Evolutionary conservation across 2,888 invertebrate species (phyloP).

Genomic region (Idaea biselata): DNA sequence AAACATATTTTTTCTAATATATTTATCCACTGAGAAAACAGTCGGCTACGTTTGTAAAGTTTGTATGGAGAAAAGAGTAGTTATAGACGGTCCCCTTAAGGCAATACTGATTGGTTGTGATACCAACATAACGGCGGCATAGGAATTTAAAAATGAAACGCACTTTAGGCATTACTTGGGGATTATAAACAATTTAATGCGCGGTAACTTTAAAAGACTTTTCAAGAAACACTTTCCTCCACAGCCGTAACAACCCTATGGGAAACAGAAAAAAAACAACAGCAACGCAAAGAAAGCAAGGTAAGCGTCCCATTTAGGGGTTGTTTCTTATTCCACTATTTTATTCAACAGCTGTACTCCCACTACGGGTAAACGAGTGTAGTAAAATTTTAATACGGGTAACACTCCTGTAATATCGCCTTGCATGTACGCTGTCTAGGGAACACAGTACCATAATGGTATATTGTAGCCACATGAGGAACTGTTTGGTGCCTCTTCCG

Average conservation of each 20-base stretch:
- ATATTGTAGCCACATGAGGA: background rate
- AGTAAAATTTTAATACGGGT: slow-evolving; percentile 30
- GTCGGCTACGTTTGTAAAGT: no score
- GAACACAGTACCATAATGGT: background rate
- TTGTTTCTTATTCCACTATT: slow-evolving; percentile 37
- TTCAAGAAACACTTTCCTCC: background rate
- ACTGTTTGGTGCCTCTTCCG: background rate
- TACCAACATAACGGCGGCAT: no score
- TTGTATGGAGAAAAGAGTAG: no score
- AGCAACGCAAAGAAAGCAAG: slow-evolving; percentile 16
- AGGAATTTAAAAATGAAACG: no score
- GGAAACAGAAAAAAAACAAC: slow-evolving; percentile 12
- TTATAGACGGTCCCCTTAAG: no score
- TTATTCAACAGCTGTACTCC: slow-evolving; percentile 39
- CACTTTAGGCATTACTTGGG: no score
- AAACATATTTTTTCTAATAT: no score
- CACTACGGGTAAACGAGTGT: slow-evolving; percentile 25
- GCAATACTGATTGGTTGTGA: no score
- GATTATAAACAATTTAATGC: no score
- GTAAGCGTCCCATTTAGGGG: slow-evolving; percentile 28
- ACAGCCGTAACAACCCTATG: slow-evolving; percentile 6
- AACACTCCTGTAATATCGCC: background rate
- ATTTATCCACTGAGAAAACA: no score
- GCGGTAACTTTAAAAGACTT: background rate
- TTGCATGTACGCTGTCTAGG: background rate